These are phyloP conservation scores for Pipistrellus pipistrellus DNA, from an alignment of 2,797 vertebrate species.

Conservation along the genomic window DNA sequence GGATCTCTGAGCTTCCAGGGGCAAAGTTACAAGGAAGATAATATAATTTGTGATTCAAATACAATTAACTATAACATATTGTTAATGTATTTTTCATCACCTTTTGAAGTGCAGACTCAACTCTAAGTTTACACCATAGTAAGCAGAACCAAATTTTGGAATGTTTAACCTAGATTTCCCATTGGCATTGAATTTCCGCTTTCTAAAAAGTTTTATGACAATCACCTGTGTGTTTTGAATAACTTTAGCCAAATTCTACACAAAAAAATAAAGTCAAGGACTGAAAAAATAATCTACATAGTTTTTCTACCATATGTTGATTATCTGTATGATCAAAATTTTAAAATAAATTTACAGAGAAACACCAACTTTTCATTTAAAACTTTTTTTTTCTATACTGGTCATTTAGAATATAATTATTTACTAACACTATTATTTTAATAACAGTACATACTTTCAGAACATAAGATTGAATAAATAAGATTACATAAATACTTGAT, in stretches of 20 bases:
- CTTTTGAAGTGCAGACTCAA: constrained; percentile 27
- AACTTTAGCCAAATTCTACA: background rate
- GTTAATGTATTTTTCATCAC: constrained; percentile 40
- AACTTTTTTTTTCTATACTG: background rate
- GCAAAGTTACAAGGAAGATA: constrained; percentile 58
- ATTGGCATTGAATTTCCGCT: background rate
- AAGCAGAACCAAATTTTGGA: background rate
- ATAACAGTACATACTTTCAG: background rate
- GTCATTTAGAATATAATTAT: background rate
- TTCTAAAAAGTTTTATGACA: background rate
- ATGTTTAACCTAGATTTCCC: background rate
- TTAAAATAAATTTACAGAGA: background rate
- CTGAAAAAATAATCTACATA: background rate
- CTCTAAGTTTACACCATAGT: background rate
- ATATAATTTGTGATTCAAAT: constrained; percentile 69
- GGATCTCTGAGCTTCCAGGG: constrained; percentile 36
- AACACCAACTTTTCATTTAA: background rate
- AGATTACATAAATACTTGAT: background rate
- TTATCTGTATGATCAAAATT: background rate
- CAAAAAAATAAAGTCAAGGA: background rate
- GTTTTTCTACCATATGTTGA: background rate
- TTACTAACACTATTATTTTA: background rate
- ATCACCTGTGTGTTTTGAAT: background rate
- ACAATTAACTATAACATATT: constrained; percentile 63
- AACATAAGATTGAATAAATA: background rate